Conservation (phyloP, 2,113 vertebrate species). For the Psittacus erithacus region DNA sequence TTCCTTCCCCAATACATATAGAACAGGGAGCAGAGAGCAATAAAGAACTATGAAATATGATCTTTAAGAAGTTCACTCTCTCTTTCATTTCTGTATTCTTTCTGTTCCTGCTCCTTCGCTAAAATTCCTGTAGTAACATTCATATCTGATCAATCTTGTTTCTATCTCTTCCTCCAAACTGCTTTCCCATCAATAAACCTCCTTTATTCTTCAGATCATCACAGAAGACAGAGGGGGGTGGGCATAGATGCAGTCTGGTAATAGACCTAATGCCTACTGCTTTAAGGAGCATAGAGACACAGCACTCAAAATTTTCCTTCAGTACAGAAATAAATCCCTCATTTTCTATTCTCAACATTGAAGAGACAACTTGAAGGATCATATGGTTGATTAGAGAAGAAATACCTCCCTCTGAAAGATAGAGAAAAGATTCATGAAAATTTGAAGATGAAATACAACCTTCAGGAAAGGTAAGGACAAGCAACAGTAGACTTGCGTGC, state of each 20-base stretch:
- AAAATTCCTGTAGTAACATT: background rate
- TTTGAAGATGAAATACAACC: background rate
- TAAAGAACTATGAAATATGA: conserved; percentile 53
- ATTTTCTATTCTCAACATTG: background rate
- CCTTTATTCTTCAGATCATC: background rate
- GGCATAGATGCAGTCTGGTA: rapidly evolving
- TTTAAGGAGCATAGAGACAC: background rate
- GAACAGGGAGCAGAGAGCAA: conserved; percentile 2
- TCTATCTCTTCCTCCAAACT: background rate
- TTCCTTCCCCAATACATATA: conserved; percentile 3
- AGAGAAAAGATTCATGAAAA: background rate
- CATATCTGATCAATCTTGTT: background rate
- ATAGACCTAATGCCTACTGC: background rate
- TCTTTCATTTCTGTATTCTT: conserved; percentile 21
- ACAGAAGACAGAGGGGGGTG: background rate
- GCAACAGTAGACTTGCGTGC: background rate
- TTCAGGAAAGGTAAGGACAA: conserved; percentile 1
- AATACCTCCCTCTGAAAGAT: background rate
- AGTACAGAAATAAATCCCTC: background rate
- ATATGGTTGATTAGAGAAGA: background rate
- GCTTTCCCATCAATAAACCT: background rate
- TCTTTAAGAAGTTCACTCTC: background rate
- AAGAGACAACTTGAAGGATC: conserved; percentile 22
- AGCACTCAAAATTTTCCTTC: background rate
- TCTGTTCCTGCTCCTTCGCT: background rate